Conservation (phyloP, 1,140 invertebrate genomes). For the Oreohelix idahoensis region DNA sequence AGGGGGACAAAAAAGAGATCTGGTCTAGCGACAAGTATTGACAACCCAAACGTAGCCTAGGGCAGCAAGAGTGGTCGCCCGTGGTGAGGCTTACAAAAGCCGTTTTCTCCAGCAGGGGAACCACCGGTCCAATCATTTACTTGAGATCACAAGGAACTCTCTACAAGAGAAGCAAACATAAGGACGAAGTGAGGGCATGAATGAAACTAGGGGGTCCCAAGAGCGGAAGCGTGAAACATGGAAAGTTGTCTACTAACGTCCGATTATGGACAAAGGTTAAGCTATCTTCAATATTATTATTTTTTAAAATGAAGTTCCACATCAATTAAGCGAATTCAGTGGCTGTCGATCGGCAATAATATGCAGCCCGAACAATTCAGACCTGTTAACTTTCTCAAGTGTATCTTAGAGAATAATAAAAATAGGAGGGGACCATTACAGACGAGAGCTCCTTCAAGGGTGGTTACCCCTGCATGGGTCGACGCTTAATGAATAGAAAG, state of each 20-base stretch:
- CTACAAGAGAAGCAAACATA: slow-evolving; percentile 1
- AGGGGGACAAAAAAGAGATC: background rate
- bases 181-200: background rate
- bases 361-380: background rate
- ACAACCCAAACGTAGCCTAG: background rate
- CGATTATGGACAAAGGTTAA: background rate
- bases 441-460: background rate
- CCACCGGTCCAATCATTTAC: background rate
- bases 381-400: background rate
- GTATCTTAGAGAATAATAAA: background rate
- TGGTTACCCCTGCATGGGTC: background rate
- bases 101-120: background rate
- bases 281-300: too few species aligned
- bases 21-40: background rate
- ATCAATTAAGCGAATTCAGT: background rate
- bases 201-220: background rate
- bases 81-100: background rate
- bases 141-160: background rate
- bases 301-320: background rate
- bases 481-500: background rate
- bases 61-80: background rate
- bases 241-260: background rate
- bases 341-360: background rate
- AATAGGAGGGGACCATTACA: background rate
- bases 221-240: background rate